Percentiles rank a stretch among this genome's conserved stretches.
Evolutionary conservation across 1,140 invertebrate species (phyloP).

Genomic region (Marisa cornuarietis): DNA sequence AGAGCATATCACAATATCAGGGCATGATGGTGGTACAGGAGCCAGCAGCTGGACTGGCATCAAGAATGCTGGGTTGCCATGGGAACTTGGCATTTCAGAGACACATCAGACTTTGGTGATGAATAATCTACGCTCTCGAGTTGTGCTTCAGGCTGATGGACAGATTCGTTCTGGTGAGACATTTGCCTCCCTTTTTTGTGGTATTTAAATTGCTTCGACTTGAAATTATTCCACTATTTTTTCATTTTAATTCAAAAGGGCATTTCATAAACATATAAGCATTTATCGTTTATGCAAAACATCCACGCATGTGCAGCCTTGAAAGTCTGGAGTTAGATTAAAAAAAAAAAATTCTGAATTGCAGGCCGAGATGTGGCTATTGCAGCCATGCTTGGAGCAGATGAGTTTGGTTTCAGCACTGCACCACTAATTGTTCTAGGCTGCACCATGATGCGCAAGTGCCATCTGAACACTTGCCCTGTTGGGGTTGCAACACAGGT

Average conservation of each 20-base stretch:
- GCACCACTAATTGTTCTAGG: constrained; percentile 96
- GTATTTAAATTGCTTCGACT: not conserved
- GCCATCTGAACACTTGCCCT: constrained; percentile 98
- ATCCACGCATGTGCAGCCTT: not conserved
- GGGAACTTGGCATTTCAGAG: constrained; percentile 97
- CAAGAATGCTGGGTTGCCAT: constrained; percentile 94
- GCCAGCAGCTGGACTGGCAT: constrained; percentile 96
- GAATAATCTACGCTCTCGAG: constrained; percentile 93
- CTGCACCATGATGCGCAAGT: constrained; percentile 99
- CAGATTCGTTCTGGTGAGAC: constrained; percentile 62
- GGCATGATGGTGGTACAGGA: constrained; percentile 98
- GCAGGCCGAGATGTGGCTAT: constrained; percentile 94
- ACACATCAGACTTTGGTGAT: constrained; percentile 95
- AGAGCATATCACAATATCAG: constrained; percentile 98
- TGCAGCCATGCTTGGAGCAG: constrained; percentile 93
- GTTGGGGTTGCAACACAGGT: constrained; percentile 93
- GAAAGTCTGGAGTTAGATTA: not conserved
- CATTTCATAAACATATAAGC: not conserved
- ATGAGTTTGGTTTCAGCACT: constrained; percentile 99
- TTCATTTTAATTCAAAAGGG: too few relatives aligned
- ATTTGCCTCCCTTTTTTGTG: not conserved
- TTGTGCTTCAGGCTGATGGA: constrained; percentile 84
- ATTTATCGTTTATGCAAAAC: not conserved
- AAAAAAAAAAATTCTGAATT: too few relatives aligned
- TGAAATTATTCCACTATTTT: too few relatives aligned